Base-by-base conservation (phyloP, 2,113 vertebrate species). In the Puma concolor region DNA sequence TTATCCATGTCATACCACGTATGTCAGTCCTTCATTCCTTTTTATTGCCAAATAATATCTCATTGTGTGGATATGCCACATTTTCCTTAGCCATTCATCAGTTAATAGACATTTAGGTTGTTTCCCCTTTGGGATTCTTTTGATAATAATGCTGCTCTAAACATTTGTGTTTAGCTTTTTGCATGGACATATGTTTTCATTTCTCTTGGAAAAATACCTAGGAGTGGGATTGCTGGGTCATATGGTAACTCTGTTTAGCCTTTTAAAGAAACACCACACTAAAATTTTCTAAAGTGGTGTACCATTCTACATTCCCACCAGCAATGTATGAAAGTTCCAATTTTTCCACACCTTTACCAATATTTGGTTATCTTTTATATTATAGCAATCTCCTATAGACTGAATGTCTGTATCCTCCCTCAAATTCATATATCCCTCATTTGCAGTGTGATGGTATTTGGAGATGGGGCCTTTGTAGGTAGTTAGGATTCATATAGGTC, bases 11-110 rank as follows among this genome's bases (percentile, higher is more conserved):
- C 77, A 33, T 80, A 57, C 48, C 7, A n/a, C 52, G 48, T 69
- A 36, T 90, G 27, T 41, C 31, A 87, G 23, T 52, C 91, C 19
- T 93, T 96, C 7, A 72, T 88, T 76, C 25, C 14, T 88, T 92
- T 92, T 80, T 71, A 84, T 31, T 97, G 83, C 21, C 72, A 96
- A 72, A 85, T 84, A 66, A 48, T 84, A 94, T 64, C 52, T 36
- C 13, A 23, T 88, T 93, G 69, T 76, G 52, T 50, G 31, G 41
- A 63, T 88, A 80, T 79, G 72, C 48, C 29, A 41, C 72, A 19
- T 19, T 82, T 79, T 57, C 27, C 69, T 87, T 36, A 83, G 38
- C 52, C 4, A 64, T 69, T 94, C n/a, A 71, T 66, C 36, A 83
- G 16, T 71, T 71, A 21, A n/a, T 66, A 86, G 91, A 19, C 36